phyloP scores from a whole-genome alignment of 1,140 invertebrate genomes.

The Tigriopus japonicus region DNA sequence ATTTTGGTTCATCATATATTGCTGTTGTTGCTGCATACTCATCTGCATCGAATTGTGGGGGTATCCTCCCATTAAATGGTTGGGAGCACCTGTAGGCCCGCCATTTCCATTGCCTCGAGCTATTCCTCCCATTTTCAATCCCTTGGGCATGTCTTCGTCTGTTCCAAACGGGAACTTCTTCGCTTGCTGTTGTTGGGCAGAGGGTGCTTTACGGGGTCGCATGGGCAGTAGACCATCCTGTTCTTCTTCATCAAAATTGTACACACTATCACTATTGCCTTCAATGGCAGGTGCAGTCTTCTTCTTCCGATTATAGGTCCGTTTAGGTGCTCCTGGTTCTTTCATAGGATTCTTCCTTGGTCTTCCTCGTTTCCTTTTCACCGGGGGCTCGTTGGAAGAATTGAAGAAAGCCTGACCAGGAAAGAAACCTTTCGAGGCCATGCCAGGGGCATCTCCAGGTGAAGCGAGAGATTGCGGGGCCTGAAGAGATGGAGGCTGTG shows the following conservation, averaged over 20 bases:
- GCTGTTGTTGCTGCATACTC: neutral
- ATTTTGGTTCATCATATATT: neutral
- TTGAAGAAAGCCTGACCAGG: neutral
- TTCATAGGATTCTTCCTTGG: conserved; percentile 3
- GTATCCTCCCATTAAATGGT: neutral
- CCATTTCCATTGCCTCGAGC: no score
- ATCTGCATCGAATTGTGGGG: neutral
- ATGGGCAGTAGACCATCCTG: neutral
- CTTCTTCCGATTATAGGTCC: conserved; percentile 7
- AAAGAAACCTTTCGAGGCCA: no score
- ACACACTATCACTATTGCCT: neutral
- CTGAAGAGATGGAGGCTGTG: neutral
- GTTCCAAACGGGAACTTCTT: conserved; percentile 5
- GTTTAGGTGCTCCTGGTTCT: neutral
- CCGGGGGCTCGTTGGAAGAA: neutral
- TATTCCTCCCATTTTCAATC: neutral
- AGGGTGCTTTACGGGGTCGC: neutral
- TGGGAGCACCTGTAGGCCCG: no score
- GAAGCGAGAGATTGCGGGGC: no score
- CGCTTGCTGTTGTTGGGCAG: neutral
- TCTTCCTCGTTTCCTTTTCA: conserved; percentile 3
- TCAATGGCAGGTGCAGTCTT: neutral
- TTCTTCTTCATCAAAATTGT: conserved; percentile 12
- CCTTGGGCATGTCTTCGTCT: neutral
- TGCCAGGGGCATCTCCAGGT: no score